These are phyloP conservation scores for Apocheima hispidaria DNA, from an alignment of 2,888 invertebrate species.

Conservation along the genomic window DNA sequence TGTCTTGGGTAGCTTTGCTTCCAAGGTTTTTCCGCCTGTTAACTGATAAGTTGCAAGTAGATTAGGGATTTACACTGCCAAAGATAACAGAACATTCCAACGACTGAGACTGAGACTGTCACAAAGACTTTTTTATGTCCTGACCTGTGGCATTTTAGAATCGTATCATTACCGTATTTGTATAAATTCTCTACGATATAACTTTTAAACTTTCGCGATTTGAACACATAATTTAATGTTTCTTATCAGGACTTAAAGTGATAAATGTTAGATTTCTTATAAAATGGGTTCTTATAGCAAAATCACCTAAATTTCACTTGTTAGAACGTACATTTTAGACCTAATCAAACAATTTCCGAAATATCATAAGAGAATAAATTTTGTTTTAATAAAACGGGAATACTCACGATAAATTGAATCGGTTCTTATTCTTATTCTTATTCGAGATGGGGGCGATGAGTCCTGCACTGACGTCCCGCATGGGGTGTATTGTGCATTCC, in stretches of 20 bases:
- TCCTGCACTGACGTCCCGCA: too few species aligned
- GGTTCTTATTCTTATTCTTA: too few species aligned
- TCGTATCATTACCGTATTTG: neutral
- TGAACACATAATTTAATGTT: too few species aligned
- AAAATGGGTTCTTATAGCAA: too few species aligned
- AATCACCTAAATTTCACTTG: neutral
- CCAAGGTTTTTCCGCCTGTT: slow-evolving; percentile 89
- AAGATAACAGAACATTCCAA: slow-evolving; percentile 49
- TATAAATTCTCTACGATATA: too few species aligned
- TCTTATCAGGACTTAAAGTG: too few species aligned
- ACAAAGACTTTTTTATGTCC: slow-evolving; percentile 6
- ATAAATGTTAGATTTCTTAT: neutral
- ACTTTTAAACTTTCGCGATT: too few species aligned
- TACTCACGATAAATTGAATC: too few species aligned
- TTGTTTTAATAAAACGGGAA: too few species aligned
- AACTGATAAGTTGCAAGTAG: slow-evolving; percentile 47
- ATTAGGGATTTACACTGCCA: slow-evolving; percentile 50
- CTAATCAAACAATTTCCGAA: neutral
- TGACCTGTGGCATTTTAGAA: neutral
- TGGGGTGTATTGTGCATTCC: too few species aligned
- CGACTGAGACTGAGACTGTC: slow-evolving; percentile 34
- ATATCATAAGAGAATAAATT: neutral
- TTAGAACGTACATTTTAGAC: neutral
- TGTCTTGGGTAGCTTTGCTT: slow-evolving; percentile 90
- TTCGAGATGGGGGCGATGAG: too few species aligned